These are phyloP conservation scores for Clarias laeviceps DNA, from an alignment of 2,797 vertebrate species.

Conservation along the genomic window DNA sequence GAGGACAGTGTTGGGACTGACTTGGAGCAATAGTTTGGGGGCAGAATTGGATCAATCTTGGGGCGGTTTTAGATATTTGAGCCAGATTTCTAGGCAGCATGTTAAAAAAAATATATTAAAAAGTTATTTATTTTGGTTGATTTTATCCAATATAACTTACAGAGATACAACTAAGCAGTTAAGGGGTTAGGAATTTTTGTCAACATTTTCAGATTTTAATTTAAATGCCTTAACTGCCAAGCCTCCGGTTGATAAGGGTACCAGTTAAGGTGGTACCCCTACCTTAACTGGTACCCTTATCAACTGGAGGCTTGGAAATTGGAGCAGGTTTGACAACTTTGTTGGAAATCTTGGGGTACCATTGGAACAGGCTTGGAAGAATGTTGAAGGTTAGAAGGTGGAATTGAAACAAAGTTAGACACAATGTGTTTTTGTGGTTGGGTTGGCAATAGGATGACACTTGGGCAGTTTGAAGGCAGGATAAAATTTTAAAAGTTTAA, in stretches of 20 bases:
- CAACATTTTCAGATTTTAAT: neutral
- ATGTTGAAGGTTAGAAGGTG: neutral
- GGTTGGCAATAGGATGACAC: neutral
- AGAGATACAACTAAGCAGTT: neutral
- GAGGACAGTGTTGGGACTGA: slow-evolving; percentile 1
- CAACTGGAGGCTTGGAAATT: no score
- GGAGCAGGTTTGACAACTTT: neutral
- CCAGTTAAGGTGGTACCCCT: neutral
- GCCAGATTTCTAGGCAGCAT: neutral
- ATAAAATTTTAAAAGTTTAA: neutral
- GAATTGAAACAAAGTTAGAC: neutral
- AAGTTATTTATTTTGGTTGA: neutral
- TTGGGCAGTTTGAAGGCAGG: neutral
- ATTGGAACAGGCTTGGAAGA: neutral
- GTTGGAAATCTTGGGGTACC: no score
- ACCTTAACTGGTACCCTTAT: no score
- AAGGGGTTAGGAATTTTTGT: neutral
- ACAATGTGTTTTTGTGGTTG: neutral
- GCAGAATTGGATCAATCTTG: neutral
- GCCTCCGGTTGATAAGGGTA: neutral
- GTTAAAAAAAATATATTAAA: neutral
- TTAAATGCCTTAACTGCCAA: neutral
- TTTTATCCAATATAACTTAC: neutral
- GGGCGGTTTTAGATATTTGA: neutral
- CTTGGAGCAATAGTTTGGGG: neutral